Percentiles rank a stretch among this genome's conserved stretches.
Conservation (phyloP, 2,888 invertebrate genomes). For the Cataglyphis albicans region DNA sequence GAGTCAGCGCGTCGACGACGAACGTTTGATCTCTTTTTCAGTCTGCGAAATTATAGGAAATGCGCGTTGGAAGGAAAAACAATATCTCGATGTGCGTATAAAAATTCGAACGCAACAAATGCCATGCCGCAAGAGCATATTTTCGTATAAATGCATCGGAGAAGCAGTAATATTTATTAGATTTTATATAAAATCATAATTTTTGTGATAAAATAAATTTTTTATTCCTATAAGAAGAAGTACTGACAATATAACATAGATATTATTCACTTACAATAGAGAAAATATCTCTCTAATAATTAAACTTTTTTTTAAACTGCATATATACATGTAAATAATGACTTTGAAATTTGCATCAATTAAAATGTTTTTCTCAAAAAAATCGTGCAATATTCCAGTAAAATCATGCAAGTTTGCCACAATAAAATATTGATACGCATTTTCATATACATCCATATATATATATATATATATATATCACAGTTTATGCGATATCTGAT, state of each 20-base stretch:
- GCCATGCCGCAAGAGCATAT: not conserved
- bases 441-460: not conserved
- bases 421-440: not conserved
- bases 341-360: not conserved
- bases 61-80: conserved; percentile 15
- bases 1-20: conserved; percentile 55
- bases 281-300: not conserved
- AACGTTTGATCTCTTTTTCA: conserved; percentile 52
- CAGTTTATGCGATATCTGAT: not conserved
- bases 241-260: not conserved
- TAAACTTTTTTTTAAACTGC: not conserved
- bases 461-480: not conserved
- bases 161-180: not conserved
- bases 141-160: not conserved
- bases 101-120: conserved; percentile 5
- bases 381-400: not conserved
- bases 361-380: not conserved
- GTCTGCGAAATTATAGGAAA: conserved; percentile 7
- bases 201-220: not conserved
- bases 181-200: not conserved
- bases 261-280: not conserved
- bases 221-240: not conserved
- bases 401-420: not conserved
- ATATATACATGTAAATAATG: not conserved
- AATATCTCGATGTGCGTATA: not conserved